Evolutionary conservation across 2,113 vertebrate genomes (phyloP).

Genomic region (Micronycteris hirsuta): DNA sequence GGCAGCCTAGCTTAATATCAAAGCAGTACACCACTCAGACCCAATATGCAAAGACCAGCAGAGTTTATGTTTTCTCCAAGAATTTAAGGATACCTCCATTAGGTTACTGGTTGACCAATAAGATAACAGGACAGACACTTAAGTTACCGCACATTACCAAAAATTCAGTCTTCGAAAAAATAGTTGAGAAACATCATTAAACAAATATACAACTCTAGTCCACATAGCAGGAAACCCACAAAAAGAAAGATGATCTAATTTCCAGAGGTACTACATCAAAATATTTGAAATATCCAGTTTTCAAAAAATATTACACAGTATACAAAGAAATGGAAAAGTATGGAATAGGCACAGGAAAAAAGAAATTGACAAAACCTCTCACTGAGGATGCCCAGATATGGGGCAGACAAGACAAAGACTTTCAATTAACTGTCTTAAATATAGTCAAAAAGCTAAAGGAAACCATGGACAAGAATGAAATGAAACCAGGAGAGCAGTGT

Average conservation of each 20-base stretch:
- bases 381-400: neutral
- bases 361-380: neutral
- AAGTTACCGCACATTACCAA: neutral
- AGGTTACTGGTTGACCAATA: neutral
- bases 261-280: neutral
- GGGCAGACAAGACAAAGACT: neutral
- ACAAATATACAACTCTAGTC: neutral
- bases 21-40: neutral
- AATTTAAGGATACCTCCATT: neutral
- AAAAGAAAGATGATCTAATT: neutral
- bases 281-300: neutral
- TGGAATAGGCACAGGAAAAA: neutral
- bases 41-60: neutral
- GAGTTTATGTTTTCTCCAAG: neutral
- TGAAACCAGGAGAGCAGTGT: neutral
- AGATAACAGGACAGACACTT: neutral
- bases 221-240: neutral
- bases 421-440: neutral
- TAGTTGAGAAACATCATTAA: neutral
- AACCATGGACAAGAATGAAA: neutral
- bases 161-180: neutral
- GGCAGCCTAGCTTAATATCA: neutral
- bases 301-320: neutral
- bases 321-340: neutral
- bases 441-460: neutral